These are phyloP conservation scores for Orchesella cincta DNA, from an alignment of 1,140 invertebrate species.

Conservation along the genomic window DNA sequence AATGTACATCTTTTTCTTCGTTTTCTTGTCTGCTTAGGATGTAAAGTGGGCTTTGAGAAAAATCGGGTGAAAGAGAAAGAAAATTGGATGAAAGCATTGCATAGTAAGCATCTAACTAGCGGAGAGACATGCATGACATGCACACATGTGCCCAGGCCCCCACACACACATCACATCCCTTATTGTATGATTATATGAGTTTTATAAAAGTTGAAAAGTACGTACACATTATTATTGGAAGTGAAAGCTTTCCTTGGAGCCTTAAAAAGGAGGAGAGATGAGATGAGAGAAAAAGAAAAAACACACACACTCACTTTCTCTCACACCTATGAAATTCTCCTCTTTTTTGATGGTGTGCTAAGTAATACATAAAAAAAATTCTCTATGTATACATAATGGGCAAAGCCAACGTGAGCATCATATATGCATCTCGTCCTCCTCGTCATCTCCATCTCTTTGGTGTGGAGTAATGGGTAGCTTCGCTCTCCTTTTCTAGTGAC, in stretches of 20 bases:
- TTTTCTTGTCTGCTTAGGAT: slow-evolving; percentile 14
- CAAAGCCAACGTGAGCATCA: background rate
- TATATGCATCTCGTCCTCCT: background rate
- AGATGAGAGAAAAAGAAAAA: background rate
- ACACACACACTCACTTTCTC: no score
- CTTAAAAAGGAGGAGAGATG: background rate
- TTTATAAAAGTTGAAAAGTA: slow-evolving; percentile 28
- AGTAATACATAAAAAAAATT: background rate
- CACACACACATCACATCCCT: background rate
- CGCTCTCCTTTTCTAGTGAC: background rate
- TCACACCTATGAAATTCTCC: no score
- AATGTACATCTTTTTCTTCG: background rate
- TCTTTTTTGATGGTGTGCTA: slow-evolving; percentile 8
- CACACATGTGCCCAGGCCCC: background rate
- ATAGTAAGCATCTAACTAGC: slow-evolving; percentile 47
- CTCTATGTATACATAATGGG: background rate
- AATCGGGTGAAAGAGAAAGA: slow-evolving; percentile 51
- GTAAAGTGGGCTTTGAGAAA: slow-evolving; percentile 38
- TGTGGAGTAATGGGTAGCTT: background rate
- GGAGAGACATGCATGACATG: slow-evolving; percentile 26
- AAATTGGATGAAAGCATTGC: slow-evolving; percentile 51
- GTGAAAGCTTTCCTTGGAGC: slow-evolving; percentile 29
- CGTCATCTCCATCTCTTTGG: slow-evolving; percentile 15
- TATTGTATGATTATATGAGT: slow-evolving; percentile 19
- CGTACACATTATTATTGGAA: slow-evolving; percentile 26